These are phyloP conservation scores for Epistrophella euchroma DNA, from an alignment of 2,888 invertebrate species.

Conservation along the genomic window DNA sequence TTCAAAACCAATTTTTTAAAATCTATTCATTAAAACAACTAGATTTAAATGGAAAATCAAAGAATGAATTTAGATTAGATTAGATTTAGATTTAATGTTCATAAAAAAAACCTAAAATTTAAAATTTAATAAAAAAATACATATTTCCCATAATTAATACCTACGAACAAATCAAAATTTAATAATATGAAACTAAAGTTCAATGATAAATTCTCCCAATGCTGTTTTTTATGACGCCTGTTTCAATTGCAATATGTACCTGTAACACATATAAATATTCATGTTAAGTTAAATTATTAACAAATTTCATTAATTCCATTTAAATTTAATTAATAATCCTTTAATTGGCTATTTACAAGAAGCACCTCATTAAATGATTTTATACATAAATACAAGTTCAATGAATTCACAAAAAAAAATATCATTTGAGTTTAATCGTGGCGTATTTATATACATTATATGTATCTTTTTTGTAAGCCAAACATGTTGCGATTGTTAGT, in stretches of 20 bases:
- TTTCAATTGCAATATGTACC: neutral
- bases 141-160: neutral
- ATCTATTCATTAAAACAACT: no score
- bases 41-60: no score
- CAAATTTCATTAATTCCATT: neutral
- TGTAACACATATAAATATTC: neutral
- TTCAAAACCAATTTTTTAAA: no score
- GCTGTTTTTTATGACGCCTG: constrained; percentile 3
- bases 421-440: neutral
- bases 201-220: neutral
- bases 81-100: no score
- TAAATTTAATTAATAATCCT: constrained; percentile 9
- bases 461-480: neutral
- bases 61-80: no score
- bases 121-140: neutral
- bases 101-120: no score
- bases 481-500: neutral
- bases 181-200: neutral
- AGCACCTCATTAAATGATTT: constrained; percentile 10
- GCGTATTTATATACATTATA: neutral
- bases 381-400: neutral
- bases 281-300: neutral
- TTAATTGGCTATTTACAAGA: constrained; percentile 21
- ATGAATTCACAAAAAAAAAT: neutral
- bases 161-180: no score